Conservation (phyloP, 1,140 invertebrate genomes). For the Archegozetes longisetosus region DNA sequence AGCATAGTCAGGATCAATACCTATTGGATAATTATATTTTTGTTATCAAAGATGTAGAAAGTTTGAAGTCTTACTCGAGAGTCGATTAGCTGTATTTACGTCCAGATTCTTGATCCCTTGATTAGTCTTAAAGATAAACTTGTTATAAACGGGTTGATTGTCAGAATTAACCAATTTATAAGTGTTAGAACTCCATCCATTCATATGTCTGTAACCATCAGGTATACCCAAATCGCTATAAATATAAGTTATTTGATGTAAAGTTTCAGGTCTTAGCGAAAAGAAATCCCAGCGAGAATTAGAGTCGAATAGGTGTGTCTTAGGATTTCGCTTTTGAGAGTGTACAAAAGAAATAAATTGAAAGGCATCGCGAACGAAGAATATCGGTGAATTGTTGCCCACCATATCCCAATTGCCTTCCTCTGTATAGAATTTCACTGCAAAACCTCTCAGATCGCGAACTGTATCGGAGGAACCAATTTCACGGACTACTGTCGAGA, state of each 20-base stretch:
- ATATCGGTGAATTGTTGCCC: conserved; percentile 93
- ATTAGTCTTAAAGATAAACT: conserved; percentile 69
- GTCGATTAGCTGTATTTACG: conserved; percentile 48
- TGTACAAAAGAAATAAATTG: conserved; percentile 81
- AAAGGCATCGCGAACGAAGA: conserved; percentile 87
- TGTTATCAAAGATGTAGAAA: neutral
- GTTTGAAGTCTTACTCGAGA: conserved; percentile 36
- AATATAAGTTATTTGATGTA: conserved; percentile 69
- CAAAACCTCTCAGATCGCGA: conserved; percentile 83
- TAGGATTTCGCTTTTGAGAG: conserved; percentile 85
- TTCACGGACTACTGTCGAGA: conserved; percentile 75
- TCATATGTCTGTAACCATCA: conserved; percentile 82
- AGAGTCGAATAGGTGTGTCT: conserved; percentile 74
- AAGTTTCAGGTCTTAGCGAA: conserved; percentile 64
- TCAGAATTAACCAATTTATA: conserved; percentile 80
- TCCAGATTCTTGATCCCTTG: conserved; percentile 76
- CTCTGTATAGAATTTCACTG: conserved; percentile 89
- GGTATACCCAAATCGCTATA: conserved; percentile 84
- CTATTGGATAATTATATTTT: neutral
- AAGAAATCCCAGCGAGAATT: conserved; percentile 96
- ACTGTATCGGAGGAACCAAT: conserved; percentile 73
- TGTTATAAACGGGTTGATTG: conserved; percentile 61
- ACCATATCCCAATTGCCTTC: conserved; percentile 93
- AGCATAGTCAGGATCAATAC: conserved; percentile 66
- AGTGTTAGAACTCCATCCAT: conserved; percentile 87